phyloP scores from a whole-genome alignment of 2,888 invertebrate genomes.

The Liodrosophila aerea region DNA sequence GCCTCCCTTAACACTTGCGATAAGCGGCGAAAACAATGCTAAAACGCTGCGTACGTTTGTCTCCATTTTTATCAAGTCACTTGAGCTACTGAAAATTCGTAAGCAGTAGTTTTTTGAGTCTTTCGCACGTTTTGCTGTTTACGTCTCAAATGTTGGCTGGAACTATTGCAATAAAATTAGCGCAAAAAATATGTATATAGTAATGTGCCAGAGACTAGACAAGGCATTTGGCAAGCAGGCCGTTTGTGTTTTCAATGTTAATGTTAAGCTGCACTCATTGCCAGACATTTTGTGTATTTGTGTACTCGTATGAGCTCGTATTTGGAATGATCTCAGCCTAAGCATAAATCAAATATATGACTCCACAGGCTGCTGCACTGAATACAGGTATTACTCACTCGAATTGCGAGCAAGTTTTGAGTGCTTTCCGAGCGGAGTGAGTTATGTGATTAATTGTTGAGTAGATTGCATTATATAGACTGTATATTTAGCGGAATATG shows the following conservation, averaged over 20 bases:
- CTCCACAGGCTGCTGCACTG: conserved; percentile 22
- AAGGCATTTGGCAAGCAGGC: conserved; percentile 29
- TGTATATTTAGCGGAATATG: conserved; percentile 42
- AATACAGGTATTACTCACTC: conserved; percentile 36
- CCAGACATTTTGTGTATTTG: conserved; percentile 42
- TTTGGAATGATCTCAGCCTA: conserved; percentile 30
- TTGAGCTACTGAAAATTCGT: conserved; percentile 15
- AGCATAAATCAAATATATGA: conserved; percentile 22
- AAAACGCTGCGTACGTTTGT: conserved; percentile 31
- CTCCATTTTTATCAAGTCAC: conserved; percentile 57
- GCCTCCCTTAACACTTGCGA: conserved; percentile 33
- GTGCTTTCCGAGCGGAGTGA: conserved; percentile 46
- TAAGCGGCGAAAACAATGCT: conserved; percentile 29
- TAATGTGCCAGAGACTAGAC: conserved; percentile 27
- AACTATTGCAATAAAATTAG: conserved; percentile 48
- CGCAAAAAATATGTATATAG: conserved; percentile 14
- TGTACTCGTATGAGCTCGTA: no score
- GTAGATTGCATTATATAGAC: conserved; percentile 18
- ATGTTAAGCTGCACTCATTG: conserved; percentile 62
- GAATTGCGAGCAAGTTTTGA: conserved; percentile 52
- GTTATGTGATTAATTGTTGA: conserved; percentile 27
- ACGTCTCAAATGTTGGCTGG: conserved; percentile 31
- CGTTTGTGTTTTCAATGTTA: conserved; percentile 54
- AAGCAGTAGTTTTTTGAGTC: conserved; percentile 30
- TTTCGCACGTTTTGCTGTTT: conserved; percentile 69